Evolutionary conservation across 2,113 vertebrate species (phyloP), one percentile per base, ranked within the genome.

Genomic region (Alouatta palliata): DNA sequence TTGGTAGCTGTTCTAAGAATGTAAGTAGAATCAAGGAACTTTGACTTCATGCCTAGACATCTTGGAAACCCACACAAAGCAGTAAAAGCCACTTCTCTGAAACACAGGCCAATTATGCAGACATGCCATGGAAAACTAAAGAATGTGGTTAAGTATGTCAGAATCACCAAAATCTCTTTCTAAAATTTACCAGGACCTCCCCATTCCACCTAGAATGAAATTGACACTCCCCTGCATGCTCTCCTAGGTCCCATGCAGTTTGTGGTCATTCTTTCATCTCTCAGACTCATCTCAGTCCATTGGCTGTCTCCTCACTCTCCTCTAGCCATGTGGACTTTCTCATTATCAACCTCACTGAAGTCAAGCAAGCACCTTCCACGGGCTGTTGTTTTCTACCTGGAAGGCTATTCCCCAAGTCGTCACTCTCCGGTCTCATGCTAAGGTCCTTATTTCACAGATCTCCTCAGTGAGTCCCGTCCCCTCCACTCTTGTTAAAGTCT

Each of bases 171-270:
- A 13, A 3, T 16, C 10, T 35, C 13, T 47, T 71, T 20, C 71
- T 68, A 43, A 47, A 52, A 66, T 40, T 19, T 11, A 5, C 54
- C 12, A 8, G 4, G 30, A 19, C 10, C 21, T n/a, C 49, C 70
- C 80, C 12, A 23, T 23, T 3, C 8, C 9, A 17, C 49, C 81
- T 6, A 9, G 43, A 45, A 71, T 27, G 27, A 56, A 45, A 45
- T 8, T 0, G 16, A 37, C 21, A 5, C 5, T 14, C 19, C 54
- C 52, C 16, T 1, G 0, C 8, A 5, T 19, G 12, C 1, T 13
- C 25, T 23, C 12, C 30, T 25, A 4, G 20, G 47, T 43, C 71
- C n/a, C 40, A 0, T 6, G 0, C 9, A 19, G 6, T 3, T 37
- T 20, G 45, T 11, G 2, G 23, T 11, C 2, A 7, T 0, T 37